Percentiles rank a stretch among this genome's conserved stretches.
Conservation (phyloP, 1,140 invertebrate genomes). For the Eriosoma lanigerum region DNA sequence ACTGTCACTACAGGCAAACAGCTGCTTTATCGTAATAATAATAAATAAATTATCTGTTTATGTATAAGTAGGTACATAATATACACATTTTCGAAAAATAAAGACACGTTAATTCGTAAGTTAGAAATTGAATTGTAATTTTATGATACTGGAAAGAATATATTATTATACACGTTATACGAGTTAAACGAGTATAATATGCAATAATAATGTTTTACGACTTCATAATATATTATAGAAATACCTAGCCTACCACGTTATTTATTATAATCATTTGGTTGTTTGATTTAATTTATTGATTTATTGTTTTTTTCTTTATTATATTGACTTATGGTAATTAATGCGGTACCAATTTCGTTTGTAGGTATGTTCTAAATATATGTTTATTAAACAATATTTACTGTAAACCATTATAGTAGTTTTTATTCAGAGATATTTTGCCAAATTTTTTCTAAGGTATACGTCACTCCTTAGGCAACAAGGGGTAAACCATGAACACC, state of each 20-base stretch:
- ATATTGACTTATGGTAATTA: not conserved
- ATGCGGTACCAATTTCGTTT: not conserved
- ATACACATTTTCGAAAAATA: too few relatives aligned
- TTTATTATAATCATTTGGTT: not conserved
- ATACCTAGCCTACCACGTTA: too few relatives aligned
- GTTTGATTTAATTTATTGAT: not conserved
- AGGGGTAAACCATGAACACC: too few relatives aligned
- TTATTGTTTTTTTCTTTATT: not conserved
- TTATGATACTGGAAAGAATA: not conserved
- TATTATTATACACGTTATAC: conserved; percentile 9
- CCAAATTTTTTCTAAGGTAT: too few relatives aligned
- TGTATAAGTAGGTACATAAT: too few relatives aligned
- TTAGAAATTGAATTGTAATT: not conserved
- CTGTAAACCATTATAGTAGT: too few relatives aligned
- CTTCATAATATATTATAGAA: not conserved
- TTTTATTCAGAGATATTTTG: too few relatives aligned
- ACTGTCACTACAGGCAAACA: too few relatives aligned
- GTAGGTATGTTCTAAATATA: not conserved
- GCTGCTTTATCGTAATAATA: too few relatives aligned
- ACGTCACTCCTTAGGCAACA: too few relatives aligned
- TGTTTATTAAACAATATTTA: too few relatives aligned
- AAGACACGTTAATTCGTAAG: not conserved
- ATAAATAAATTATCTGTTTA: too few relatives aligned
- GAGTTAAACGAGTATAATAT: conserved; percentile 10
- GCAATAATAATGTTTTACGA: not conserved